Conservation (phyloP, 2,113 vertebrate species). For the Hepsetus odoe region DNA sequence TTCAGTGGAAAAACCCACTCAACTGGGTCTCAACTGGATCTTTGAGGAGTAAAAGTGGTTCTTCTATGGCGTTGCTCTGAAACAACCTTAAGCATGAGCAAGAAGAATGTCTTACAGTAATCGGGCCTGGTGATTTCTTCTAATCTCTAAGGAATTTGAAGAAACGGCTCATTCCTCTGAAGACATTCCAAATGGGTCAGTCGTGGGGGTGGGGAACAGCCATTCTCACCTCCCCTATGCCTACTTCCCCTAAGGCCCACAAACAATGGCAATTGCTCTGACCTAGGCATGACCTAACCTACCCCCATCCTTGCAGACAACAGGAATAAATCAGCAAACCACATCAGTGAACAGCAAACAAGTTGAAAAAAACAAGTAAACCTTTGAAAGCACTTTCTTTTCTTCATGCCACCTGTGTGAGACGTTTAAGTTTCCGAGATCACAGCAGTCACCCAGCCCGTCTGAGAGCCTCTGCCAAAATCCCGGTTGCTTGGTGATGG, state of each 20-base stretch:
- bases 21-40: neutral
- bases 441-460: neutral
- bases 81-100: neutral
- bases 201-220: neutral
- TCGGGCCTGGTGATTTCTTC: slow-evolving; percentile 7
- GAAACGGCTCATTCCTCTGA: neutral
- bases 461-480: neutral
- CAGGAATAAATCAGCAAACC: slow-evolving; percentile 40
- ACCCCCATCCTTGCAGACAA: slow-evolving; percentile 10
- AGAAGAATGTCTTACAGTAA: slow-evolving; percentile 8
- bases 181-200: slow-evolving; percentile 24
- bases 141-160: slow-evolving; percentile 2
- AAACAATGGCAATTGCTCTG: slow-evolving; percentile 44
- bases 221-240: neutral
- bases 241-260: neutral
- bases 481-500: neutral
- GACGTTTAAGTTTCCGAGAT: neutral
- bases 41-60: neutral
- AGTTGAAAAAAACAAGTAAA: neutral
- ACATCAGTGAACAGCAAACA: slow-evolving; percentile 29
- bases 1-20: neutral
- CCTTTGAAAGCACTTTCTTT: slow-evolving; percentile 29
- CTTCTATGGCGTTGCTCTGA: neutral
- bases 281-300: slow-evolving; percentile 53
- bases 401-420: neutral